Conservation (phyloP, 2,888 invertebrate species). For the Patella ulyssiponensis region DNA sequence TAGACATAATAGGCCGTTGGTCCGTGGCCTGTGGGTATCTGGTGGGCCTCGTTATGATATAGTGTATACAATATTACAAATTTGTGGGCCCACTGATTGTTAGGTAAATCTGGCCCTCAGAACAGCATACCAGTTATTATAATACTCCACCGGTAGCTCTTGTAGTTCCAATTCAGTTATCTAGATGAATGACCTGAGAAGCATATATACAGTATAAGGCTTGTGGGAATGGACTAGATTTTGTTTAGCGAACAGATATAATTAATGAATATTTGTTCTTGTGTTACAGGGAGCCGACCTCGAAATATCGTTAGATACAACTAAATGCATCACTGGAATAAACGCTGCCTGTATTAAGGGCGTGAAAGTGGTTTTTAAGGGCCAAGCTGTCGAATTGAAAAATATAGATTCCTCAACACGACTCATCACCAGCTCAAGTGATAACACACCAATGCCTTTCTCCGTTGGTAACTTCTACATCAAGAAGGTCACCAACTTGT, state of each 20-base stretch:
- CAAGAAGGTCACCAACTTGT: conserved; percentile 40
- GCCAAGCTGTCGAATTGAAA: background rate
- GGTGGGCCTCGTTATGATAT: no score
- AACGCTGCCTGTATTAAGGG: background rate
- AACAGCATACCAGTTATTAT: no score
- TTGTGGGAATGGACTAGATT: no score
- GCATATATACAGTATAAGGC: no score
- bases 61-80: background rate
- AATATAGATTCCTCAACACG: background rate
- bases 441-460: conserved; percentile 30
- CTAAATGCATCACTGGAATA: background rate
- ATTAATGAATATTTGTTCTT: no score
- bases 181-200: no score
- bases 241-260: no score
- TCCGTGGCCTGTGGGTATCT: background rate
- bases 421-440: background rate
- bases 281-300: background rate
- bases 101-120: no score
- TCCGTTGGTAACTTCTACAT: conserved; percentile 30
- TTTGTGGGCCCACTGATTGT: background rate
- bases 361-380: background rate
- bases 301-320: background rate
- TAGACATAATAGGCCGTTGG: no score
- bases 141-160: no score
- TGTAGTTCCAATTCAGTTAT: no score